A percentile compares a stretch with the other conserved stretches of the same genome.
These are phyloP conservation scores for Diarsia mendica DNA, from an alignment of 2,888 invertebrate species.

Conservation along the genomic window DNA sequence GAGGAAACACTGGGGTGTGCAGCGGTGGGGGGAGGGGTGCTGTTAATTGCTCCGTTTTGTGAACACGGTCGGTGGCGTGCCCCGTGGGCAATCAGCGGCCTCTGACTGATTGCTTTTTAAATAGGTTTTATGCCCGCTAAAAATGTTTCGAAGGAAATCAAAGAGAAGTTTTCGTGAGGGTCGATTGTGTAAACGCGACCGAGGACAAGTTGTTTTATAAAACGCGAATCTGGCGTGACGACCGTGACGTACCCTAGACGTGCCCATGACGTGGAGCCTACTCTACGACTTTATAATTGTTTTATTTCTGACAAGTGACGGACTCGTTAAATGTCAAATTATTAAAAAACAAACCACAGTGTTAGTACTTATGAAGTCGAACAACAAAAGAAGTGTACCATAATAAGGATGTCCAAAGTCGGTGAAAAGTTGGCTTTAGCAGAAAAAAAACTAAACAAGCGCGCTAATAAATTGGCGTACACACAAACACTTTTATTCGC, in stretches of 20 bases:
- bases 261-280: slow-evolving; percentile 33
- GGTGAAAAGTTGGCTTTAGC: slow-evolving; percentile 45
- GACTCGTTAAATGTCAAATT: slow-evolving; percentile 31
- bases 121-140: slow-evolving; percentile 90
- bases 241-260: slow-evolving; percentile 69
- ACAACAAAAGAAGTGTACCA: slow-evolving; percentile 7
- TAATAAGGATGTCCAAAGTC: slow-evolving; percentile 42
- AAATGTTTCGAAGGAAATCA: slow-evolving; percentile 87
- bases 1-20: slow-evolving; percentile 74
- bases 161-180: slow-evolving; percentile 82
- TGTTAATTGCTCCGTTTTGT: slow-evolving; percentile 91
- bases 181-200: slow-evolving; percentile 79
- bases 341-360: slow-evolving; percentile 20
- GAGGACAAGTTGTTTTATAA: slow-evolving; percentile 79
- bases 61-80: slow-evolving; percentile 89
- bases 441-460: slow-evolving; percentile 44
- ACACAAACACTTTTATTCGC: slow-evolving; percentile 54
- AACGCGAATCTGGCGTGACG: slow-evolving; percentile 71
- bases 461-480: slow-evolving; percentile 51
- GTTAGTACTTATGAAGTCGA: slow-evolving; percentile 11
- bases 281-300: slow-evolving; percentile 64
- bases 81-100: slow-evolving; percentile 87
- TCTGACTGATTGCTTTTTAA: slow-evolving; percentile 91
- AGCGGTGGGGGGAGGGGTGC: slow-evolving; percentile 76
- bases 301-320: slow-evolving; percentile 47